Evolutionary conservation across 2,888 invertebrate genomes (phyloP), one percentile per base, ranked within the genome.

Genomic region (Limulus polyphemus): DNA sequence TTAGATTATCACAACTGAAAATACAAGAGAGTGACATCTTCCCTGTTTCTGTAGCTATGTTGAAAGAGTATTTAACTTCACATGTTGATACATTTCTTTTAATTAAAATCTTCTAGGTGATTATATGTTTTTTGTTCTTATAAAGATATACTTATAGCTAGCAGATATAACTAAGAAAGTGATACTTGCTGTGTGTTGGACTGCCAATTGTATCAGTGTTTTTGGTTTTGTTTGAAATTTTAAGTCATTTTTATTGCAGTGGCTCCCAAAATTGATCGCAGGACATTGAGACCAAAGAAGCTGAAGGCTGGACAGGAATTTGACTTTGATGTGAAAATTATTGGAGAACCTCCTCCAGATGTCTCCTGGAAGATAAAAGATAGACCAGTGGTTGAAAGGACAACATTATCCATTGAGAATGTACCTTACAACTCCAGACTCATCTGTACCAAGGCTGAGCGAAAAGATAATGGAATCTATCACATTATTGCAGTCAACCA

Each of bases 211-310:
- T 32, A 7, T 32, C 32, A 32, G 5, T 32, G 32, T 32, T 32
- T 32, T 32, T 32, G 32, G 32, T 32, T 32, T 32, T 32, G 32
- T 7, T 32, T 32, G 47, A 56, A 56, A 57, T 69, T 69, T 51
- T 62, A 47, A 14, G 58, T 54, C 46, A 51, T 17, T 55, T 58
- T 58, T 57, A 58, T 74, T 78, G 47, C 78, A 93, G 93, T 95
- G 80, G 88, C 95, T 67, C 98, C 99, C 0, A 91, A 89, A 81
- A 98, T 98, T 78, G 94, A 97, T 76, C 84, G 94, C n/a, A 87
- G 86, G 71, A 90, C 89, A 77, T 82, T 88, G 73, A 74, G 76
- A 47, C 74, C 76, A 54, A 72, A 79, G 3, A 75, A 63, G 11
- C 72, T 81, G 58, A 80, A 80, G 68, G 77, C 75, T 14, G 80